Evolutionary conservation across 2,113 vertebrate species (phyloP), one percentile per base, ranked within the genome.

Genomic region (Thalassarche chlororhynchos): DNA sequence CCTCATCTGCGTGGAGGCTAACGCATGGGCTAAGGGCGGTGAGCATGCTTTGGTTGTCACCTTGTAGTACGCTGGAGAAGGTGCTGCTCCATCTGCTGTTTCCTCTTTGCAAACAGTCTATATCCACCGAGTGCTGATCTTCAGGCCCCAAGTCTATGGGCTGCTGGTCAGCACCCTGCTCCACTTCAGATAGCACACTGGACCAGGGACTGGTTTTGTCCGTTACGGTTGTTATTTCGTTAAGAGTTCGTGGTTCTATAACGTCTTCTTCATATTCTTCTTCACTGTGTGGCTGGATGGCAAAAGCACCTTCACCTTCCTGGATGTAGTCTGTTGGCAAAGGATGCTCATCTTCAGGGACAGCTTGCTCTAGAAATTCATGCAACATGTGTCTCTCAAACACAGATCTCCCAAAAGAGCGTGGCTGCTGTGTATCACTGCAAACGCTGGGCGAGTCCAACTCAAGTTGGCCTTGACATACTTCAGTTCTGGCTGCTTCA

Each of bases 131-230:
- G 51, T 5, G 61, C 10, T 58, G 84, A 10, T 15, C 80, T 23
- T 86, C 74, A 46, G 46, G 61, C 55, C 40, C 36, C 10, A 44
- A 7, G 3, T 84, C 69, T 44, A 13, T 0, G 28, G 77, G 64
- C 49, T 96, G 98, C 84, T 97, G 98, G 49, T 96, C 96, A 68
- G 98, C 96, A 58, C 84, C 93, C 26, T 75, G 88, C 98, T 98
- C 99, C 12, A 54, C 93, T 57, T 99, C 99, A 12, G 99, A 99
- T 28, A 99, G 2, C 42, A 99, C 75, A 80, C 99, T 99, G 94
- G 99, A 99, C 99, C 99, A 99, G 31, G 99, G 99, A 62, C 99
- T 99, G 31, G 99, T 99, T 98, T 93, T 99, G 89, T 99, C 99
- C 0, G 99, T 99, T 61, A 98, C 3, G 4, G 98, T 98, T 1